Evolutionary conservation across 2,113 vertebrate species (phyloP), one percentile per base, ranked within the genome.

Genomic region (Protomyctophum bolini): DNA sequence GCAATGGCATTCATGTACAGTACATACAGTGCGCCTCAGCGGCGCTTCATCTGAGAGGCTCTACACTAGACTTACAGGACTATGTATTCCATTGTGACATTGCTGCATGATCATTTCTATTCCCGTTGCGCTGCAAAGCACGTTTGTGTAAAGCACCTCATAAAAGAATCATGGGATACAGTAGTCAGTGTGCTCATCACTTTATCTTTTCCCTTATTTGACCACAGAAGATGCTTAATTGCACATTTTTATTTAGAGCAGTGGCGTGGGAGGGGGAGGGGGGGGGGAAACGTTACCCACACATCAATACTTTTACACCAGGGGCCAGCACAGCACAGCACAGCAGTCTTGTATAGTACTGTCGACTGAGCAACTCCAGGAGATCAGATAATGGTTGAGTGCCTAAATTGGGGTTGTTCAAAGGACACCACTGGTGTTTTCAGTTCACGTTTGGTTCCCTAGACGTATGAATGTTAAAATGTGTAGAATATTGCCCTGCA

Each of bases 1-100:
- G 87, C 81, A 88, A 89, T 28, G 10, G 54, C 68, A 70, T 54
- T 62, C 60, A 28, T 63, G 63, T 62, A 59, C 59, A 63, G 50
- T 6, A 56, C 72, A 72, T 61, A 64, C 58, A 48, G 52, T 29
- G 8, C 8, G 57, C 2, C 21, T 80, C 69, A 33, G 41, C 10
- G n/a, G 52, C 6, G 66, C 29, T 58, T 10, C 9, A 58, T 58
- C 57, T 58, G 12, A 12, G 12, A 54, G 55, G 55, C 21, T 58
- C 6, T 58, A 33, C 15, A 58, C 57, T 58, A 9, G 33, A 50
- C 21, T 21, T 21, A 21, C 21, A n/a, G n/a, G 1, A 21, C 33
- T 41, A 2, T 41, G 65, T 12, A 11, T 14, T 6, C 12, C 2
- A 4, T 9, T 10, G 33, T 11, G 6, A 62, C 29, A 48, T 29